These are phyloP conservation scores for Glyptemys insculpta DNA, from an alignment of 2,797 vertebrate genomes.

Conservation along the genomic window DNA sequence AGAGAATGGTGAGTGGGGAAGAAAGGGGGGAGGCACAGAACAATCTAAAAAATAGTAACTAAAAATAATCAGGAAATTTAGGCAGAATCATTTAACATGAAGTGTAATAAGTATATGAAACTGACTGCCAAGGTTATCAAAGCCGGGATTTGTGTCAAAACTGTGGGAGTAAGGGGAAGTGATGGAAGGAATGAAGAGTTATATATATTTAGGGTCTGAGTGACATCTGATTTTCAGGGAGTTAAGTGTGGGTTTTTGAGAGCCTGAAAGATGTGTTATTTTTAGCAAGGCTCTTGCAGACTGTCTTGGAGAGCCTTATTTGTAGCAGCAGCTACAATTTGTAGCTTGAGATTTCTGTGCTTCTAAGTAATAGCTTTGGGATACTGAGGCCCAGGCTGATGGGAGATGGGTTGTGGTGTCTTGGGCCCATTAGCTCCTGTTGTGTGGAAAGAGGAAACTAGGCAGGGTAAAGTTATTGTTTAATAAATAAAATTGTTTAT, in stretches of 20 bases:
- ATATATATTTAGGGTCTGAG: not conserved
- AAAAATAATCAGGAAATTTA: conserved; percentile 77
- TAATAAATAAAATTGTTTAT: not conserved
- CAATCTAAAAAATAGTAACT: conserved; percentile 70
- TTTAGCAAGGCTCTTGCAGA: conserved; percentile 4
- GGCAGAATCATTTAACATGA: conserved; percentile 55
- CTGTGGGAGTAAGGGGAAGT: conserved; percentile 4
- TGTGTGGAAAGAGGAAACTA: not conserved
- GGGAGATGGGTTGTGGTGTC: not conserved
- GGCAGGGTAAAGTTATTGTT: not conserved
- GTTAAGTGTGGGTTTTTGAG: not conserved
- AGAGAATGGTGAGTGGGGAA: conserved; percentile 67
- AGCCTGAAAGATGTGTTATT: not conserved
- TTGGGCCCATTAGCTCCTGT: not conserved
- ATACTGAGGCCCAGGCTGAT: not conserved
- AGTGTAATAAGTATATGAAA: conserved; percentile 48
- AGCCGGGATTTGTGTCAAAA: conserved; percentile 56
- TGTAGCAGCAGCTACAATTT: not conserved
- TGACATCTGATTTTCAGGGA: not conserved
- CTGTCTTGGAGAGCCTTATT: conserved; percentile 20
- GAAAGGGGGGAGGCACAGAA: conserved; percentile 26
- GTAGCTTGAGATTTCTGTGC: not conserved
- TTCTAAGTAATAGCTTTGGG: conserved; percentile 22
- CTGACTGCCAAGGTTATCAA: conserved; percentile 44
- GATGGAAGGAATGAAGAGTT: conserved; percentile 22